Conservation (phyloP, 1,140 invertebrate species). For the Drosophila punjabiensis region DNA sequence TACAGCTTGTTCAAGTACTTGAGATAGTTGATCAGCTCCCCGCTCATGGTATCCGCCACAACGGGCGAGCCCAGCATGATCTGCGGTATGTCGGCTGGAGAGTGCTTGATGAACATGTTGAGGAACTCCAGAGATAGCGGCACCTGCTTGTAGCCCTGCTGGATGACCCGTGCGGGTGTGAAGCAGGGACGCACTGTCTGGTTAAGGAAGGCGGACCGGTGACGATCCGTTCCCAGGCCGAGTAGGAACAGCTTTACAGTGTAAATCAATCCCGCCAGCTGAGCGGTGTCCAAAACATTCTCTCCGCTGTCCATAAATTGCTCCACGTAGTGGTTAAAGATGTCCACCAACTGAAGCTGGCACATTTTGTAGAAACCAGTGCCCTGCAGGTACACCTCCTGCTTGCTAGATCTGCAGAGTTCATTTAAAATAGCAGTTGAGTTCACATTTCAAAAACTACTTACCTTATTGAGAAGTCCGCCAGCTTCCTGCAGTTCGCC, state of each 20-base stretch:
- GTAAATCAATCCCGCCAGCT: conserved; percentile 75
- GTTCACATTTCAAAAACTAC: background rate
- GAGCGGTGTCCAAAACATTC: conserved; percentile 33
- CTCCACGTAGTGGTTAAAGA: conserved; percentile 74
- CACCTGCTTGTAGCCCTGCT: conserved; percentile 75
- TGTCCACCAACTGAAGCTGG: conserved; percentile 76
- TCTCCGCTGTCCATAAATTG: conserved; percentile 38
- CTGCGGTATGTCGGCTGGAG: conserved; percentile 68
- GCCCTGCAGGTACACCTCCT: conserved; percentile 79
- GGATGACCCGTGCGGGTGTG: conserved; percentile 64
- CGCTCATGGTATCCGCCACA: conserved; percentile 79
- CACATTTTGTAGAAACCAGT: conserved; percentile 84
- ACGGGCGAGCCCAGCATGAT: conserved; percentile 79
- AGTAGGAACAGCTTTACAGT: conserved; percentile 77
- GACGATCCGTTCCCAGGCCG: conserved; percentile 71
- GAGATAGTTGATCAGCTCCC: conserved; percentile 77
- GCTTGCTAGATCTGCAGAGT: conserved; percentile 63
- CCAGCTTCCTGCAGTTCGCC: conserved; percentile 75
- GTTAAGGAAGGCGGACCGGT: conserved; percentile 71
- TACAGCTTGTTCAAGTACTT: conserved; percentile 73
- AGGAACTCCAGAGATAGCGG: conserved; percentile 77
- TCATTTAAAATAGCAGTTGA: background rate
- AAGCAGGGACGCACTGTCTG: conserved; percentile 73
- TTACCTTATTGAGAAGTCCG: conserved; percentile 82
- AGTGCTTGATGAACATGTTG: conserved; percentile 80